Conservation (phyloP, 1,140 invertebrate genomes). For the Aphaenogaster rudis region DNA sequence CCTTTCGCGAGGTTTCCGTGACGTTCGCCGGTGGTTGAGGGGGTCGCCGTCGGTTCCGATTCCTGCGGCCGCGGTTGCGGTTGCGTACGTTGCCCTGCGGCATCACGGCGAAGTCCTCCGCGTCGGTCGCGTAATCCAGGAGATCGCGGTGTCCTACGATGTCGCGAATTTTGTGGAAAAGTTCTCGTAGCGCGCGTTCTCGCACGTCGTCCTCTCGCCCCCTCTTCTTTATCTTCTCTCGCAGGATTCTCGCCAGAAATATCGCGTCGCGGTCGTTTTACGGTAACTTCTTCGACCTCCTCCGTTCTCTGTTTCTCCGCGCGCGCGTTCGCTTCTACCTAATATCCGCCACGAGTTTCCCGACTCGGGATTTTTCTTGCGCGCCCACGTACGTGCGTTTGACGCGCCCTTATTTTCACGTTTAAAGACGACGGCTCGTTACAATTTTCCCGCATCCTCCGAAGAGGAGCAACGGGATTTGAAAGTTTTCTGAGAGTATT, state of each 20-base stretch:
- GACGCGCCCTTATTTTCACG: slow-evolving; percentile 34
- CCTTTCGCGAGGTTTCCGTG: not conserved
- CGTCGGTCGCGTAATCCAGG: slow-evolving; percentile 77
- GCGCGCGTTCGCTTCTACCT: not conserved
- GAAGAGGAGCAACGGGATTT: not conserved
- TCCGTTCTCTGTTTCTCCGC: not conserved
- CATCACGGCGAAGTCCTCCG: slow-evolving; percentile 75
- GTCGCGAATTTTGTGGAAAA: slow-evolving; percentile 41
- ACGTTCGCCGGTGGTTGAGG: slow-evolving; percentile 6
- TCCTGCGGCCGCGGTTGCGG: slow-evolving; percentile 77
- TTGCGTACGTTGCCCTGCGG: slow-evolving; percentile 75
- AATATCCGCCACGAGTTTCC: slow-evolving; percentile 27
- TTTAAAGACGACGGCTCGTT: slow-evolving; percentile 32
- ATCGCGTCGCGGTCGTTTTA: slow-evolving; percentile 33
- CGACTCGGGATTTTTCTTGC: slow-evolving; percentile 33
- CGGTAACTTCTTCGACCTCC: slow-evolving; percentile 4
- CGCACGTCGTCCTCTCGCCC: not conserved
- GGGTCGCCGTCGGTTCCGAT: slow-evolving; percentile 73
- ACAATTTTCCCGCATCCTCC: not conserved
- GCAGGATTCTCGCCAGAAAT: slow-evolving; percentile 7
- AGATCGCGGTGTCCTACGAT: slow-evolving; percentile 64
- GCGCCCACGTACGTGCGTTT: slow-evolving; percentile 8
- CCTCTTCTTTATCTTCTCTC: not conserved
- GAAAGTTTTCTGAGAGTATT: slow-evolving; percentile 26
- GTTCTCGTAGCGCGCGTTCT: not conserved